Evolutionary conservation across 2,797 vertebrate species (phyloP).

Genomic region (Vultur gryphus): DNA sequence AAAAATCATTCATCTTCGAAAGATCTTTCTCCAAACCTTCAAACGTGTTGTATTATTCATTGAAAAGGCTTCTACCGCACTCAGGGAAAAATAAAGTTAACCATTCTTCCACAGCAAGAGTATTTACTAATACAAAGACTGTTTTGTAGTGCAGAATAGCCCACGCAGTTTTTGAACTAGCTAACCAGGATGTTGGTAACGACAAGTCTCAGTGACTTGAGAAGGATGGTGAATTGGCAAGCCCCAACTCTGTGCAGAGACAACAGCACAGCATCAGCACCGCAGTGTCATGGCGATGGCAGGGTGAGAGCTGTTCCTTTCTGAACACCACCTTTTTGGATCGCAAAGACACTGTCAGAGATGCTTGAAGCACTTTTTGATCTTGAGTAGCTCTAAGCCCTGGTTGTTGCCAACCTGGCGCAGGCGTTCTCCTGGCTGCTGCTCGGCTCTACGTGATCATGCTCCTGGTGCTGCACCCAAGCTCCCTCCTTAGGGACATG

Average conservation of each 20-base stretch:
- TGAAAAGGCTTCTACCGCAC: neutral
- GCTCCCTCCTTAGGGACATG: neutral
- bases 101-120: neutral
- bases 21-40: neutral
- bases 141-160: neutral
- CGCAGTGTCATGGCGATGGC: fast-evolving
- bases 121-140: neutral
- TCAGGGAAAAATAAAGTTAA: neutral
- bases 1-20: neutral
- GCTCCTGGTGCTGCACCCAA: fast-evolving
- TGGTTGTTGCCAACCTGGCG: neutral
- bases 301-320: neutral
- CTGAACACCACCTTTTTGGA: neutral
- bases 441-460: neutral
- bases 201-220: neutral
- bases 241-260: neutral
- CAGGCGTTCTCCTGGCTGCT: neutral
- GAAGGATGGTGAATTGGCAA: neutral
- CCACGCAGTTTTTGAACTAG: neutral
- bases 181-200: neutral
- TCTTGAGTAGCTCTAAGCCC: neutral
- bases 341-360: neutral
- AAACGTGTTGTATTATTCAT: neutral
- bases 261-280: neutral
- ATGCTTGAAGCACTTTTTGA: neutral